phyloP scores from a whole-genome alignment of 2,888 invertebrate species.

The Gymnocheta viridis region DNA sequence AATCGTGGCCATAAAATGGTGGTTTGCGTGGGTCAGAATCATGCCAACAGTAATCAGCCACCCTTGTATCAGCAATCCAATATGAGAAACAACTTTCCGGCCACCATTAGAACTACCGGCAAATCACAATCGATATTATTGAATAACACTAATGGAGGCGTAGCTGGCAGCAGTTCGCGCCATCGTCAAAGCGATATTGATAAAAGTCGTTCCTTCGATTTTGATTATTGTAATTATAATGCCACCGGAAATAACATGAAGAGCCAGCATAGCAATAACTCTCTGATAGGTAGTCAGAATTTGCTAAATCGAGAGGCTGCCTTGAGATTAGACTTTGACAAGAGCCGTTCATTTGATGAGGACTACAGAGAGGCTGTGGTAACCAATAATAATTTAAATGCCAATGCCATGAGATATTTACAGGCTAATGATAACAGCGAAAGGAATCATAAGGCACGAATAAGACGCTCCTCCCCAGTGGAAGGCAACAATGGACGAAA shows the following conservation, averaged over 20 bases:
- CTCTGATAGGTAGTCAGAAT: slow-evolving; percentile 40
- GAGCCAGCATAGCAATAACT: slow-evolving; percentile 55
- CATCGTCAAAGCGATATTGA: slow-evolving; percentile 77
- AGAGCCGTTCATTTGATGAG: slow-evolving; percentile 81
- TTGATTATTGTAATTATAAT: slow-evolving; percentile 80
- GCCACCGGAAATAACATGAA: slow-evolving; percentile 59
- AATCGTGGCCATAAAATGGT: slow-evolving; percentile 81
- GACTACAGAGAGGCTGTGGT: slow-evolving; percentile 78
- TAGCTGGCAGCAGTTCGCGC: slow-evolving; percentile 49
- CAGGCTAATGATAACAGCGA: slow-evolving; percentile 65
- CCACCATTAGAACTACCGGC: slow-evolving; percentile 76
- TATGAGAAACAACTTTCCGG: slow-evolving; percentile 75
- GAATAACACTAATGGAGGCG: slow-evolving; percentile 67
- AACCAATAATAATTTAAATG: slow-evolving; percentile 70
- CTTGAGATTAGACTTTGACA: slow-evolving; percentile 79
- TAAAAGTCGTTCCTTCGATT: slow-evolving; percentile 81
- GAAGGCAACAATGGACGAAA: slow-evolving; percentile 71
- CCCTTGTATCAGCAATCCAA: slow-evolving; percentile 73
- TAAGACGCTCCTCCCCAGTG: slow-evolving; percentile 77
- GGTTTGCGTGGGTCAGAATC: slow-evolving; percentile 75
- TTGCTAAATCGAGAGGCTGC: slow-evolving; percentile 53
- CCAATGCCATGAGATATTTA: slow-evolving; percentile 71
- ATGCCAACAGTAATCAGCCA: slow-evolving; percentile 72
- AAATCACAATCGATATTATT: slow-evolving; percentile 74
- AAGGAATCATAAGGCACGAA: slow-evolving; percentile 51